These are phyloP conservation scores for Candoia aspera DNA, from an alignment of 2,113 vertebrate species.

Conservation along the genomic window DNA sequence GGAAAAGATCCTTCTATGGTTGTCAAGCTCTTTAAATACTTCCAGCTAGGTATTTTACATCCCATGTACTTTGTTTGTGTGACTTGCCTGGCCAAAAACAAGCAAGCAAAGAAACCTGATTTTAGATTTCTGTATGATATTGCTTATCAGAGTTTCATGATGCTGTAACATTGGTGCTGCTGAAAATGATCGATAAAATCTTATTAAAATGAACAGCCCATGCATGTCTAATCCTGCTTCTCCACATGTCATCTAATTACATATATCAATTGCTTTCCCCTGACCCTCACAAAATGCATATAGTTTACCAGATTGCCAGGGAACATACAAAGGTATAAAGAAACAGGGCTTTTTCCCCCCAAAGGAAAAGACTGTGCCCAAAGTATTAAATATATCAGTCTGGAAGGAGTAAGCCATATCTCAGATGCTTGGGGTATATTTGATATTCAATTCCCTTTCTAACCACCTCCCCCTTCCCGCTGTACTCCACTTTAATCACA, in stretches of 20 bases:
- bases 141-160: conserved; percentile 62
- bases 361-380: conserved; percentile 47
- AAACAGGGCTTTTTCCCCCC: conserved; percentile 46
- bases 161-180: conserved; percentile 49
- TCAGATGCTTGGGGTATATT: conserved; percentile 70
- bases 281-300: conserved; percentile 45
- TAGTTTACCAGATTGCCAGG: conserved; percentile 16
- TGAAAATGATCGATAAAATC: conserved; percentile 61
- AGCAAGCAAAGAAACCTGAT: background rate
- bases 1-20: conserved; percentile 22
- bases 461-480: conserved; percentile 23
- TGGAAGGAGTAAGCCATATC: conserved; percentile 60
- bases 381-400: conserved; percentile 63
- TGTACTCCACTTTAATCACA: conserved; percentile 72
- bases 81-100: conserved; percentile 15
- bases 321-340: conserved; percentile 29
- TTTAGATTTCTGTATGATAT: conserved; percentile 47
- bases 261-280: conserved; percentile 64
- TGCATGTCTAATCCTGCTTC: conserved; percentile 64
- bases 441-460: conserved; percentile 67
- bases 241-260: conserved; percentile 66
- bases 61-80: conserved; percentile 43
- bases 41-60: conserved; percentile 45
- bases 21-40: conserved; percentile 40
- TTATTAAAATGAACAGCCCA: conserved; percentile 69